phyloP scores from a whole-genome alignment of 1,140 invertebrate species.

The Wasmannia auropunctata region DNA sequence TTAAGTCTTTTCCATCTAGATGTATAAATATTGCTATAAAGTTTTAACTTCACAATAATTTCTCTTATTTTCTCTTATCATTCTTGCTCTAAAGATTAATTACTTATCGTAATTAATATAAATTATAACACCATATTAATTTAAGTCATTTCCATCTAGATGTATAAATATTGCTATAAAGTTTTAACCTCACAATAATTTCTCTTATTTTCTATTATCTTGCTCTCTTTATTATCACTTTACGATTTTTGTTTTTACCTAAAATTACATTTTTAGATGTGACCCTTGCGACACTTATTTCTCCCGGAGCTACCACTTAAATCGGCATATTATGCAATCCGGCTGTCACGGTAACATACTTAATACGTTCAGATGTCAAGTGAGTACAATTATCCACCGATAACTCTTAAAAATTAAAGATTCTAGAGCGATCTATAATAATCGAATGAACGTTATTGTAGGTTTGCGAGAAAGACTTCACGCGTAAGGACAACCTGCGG shows the following conservation, averaged over 20 bases:
- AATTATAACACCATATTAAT: background rate
- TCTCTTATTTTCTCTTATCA: slow-evolving; percentile 61
- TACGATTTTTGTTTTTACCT: background rate
- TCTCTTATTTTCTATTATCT: slow-evolving; percentile 66
- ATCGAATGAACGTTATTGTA: slow-evolving; percentile 74
- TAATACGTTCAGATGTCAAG: slow-evolving; percentile 87
- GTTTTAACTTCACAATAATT: background rate
- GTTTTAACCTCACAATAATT: background rate
- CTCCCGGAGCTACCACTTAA: slow-evolving; percentile 91
- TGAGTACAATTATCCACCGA: slow-evolving; percentile 71
- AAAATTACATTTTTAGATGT: slow-evolving; percentile 84
- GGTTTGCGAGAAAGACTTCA: slow-evolving; percentile 90
- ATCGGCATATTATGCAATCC: slow-evolving; percentile 90
- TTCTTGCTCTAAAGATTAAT: too few species aligned
- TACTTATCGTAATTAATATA: too few species aligned
- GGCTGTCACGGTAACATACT: slow-evolving; percentile 89
- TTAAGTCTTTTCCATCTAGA: background rate
- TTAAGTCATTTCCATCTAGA: background rate
- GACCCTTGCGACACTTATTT: slow-evolving; percentile 88
- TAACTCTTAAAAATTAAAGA: background rate
- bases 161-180: slow-evolving; percentile 50
- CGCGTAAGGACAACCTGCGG: slow-evolving; percentile 91
- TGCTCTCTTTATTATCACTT: slow-evolving; percentile 66
- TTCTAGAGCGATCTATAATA: background rate
- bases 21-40: slow-evolving; percentile 50